These are phyloP conservation scores for Chalcosyrphus nemorum DNA, from an alignment of 2,888 invertebrate genomes.

Conservation along the genomic window DNA sequence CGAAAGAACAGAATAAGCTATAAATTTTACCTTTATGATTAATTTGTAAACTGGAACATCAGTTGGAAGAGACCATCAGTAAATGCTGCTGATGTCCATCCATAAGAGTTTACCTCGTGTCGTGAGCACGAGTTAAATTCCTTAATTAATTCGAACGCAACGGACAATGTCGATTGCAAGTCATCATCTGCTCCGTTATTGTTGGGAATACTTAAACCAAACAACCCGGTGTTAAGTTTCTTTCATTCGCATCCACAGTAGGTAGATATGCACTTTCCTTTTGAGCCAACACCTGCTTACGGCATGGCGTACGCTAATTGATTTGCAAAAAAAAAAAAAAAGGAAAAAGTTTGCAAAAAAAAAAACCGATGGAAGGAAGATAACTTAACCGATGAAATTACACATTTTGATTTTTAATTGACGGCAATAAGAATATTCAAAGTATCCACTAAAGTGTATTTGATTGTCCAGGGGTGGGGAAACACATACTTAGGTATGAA, in stretches of 20 bases:
- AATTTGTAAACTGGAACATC: neutral
- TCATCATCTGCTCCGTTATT: constrained; percentile 55
- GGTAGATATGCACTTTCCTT: constrained; percentile 46
- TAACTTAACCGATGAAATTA: constrained; percentile 48
- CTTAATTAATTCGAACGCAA: constrained; percentile 54
- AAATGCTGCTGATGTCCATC: neutral
- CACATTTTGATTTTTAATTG: constrained; percentile 66
- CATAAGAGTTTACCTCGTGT: constrained; percentile 8
- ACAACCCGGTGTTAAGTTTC: constrained; percentile 22
- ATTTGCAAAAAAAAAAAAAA: constrained; percentile 21
- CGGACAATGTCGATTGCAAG: constrained; percentile 27
- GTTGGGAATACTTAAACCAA: neutral
- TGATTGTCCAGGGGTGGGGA: neutral
- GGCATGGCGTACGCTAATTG: constrained; percentile 68
- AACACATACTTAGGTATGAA: neutral
- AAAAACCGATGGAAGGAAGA: constrained; percentile 37
- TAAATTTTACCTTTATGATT: constrained; percentile 1
- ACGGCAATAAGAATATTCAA: constrained; percentile 43
- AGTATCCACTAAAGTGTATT: constrained; percentile 22
- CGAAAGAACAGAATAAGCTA: neutral
- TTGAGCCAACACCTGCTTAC: constrained; percentile 57
- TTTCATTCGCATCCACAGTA: neutral
- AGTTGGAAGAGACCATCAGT: neutral
- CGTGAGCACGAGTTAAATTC: constrained; percentile 33
- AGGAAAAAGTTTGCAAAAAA: neutral